phyloP scores from a whole-genome alignment of 2,888 invertebrate genomes.

The Oscheius onirici region DNA sequence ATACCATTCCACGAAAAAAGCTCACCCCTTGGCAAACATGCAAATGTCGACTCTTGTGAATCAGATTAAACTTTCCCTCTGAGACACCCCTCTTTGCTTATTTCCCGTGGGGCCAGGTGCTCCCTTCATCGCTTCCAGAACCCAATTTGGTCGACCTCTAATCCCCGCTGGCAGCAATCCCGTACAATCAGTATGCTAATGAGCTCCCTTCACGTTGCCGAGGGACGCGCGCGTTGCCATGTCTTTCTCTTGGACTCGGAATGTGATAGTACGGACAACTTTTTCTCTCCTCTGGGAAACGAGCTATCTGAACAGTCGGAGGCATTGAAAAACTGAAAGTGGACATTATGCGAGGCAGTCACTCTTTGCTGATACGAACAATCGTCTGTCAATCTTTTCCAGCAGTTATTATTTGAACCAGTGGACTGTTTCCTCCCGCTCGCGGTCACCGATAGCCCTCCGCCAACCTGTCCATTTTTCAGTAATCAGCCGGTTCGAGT shows the following conservation, averaged over 20 bases:
- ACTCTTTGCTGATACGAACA: not conserved
- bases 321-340: not conserved
- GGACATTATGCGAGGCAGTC: not conserved
- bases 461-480: not conserved
- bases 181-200: slow-evolving; percentile 30
- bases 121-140: too few species aligned
- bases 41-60: not conserved
- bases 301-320: not conserved
- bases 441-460: not conserved
- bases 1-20: too few species aligned
- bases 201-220: slow-evolving; percentile 1
- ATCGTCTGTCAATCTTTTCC: not conserved
- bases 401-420: not conserved
- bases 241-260: too few species aligned
- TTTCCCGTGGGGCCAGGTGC: not conserved
- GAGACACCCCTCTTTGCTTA: not conserved
- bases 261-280: too few species aligned
- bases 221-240: too few species aligned
- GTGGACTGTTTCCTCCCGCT: slow-evolving; percentile 2
- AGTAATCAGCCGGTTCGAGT: slow-evolving; percentile 32
- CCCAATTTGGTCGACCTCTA: not conserved
- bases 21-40: too few species aligned
- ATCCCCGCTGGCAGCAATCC: not conserved
- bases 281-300: too few species aligned
- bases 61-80: not conserved